phyloP scores from a whole-genome alignment of 2,113 vertebrate species.

The Cephalopholis sonnerati region DNA sequence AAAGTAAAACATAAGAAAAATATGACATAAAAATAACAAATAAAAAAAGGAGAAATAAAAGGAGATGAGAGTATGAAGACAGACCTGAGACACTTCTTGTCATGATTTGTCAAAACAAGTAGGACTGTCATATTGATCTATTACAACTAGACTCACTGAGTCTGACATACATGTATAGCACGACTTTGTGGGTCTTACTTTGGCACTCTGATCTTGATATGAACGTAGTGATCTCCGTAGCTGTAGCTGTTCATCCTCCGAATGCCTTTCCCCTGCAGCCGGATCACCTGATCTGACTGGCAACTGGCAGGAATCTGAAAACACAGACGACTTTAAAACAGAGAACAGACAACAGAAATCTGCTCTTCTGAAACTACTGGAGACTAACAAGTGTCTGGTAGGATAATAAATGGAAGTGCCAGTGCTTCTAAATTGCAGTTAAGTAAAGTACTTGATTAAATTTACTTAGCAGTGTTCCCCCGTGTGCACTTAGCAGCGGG shows the following conservation, averaged over 20 bases:
- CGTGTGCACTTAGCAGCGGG: too few relatives aligned
- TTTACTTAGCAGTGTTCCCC: too few relatives aligned
- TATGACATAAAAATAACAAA: too few relatives aligned
- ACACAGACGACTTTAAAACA: background rate
- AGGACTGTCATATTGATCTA: background rate
- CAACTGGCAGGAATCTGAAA: constrained; percentile 90
- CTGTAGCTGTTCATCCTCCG: constrained; percentile 91
- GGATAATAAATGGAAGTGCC: background rate
- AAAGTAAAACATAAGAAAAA: background rate
- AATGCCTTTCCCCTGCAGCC: constrained; percentile 93
- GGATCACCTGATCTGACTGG: constrained; percentile 91
- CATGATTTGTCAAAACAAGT: background rate
- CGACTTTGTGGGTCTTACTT: constrained; percentile 81
- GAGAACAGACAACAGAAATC: background rate
- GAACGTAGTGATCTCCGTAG: constrained; percentile 95
- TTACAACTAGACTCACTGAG: background rate
- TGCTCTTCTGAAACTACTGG: background rate
- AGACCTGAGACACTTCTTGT: background rate
- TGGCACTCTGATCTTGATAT: constrained; percentile 94
- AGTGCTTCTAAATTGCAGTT: background rate
- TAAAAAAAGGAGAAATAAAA: background rate
- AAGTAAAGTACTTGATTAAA: background rate
- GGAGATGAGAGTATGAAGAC: background rate
- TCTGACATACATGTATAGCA: background rate
- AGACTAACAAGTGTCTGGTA: background rate